phyloP scores from a whole-genome alignment of 2,113 vertebrate genomes.

The Limanda limanda region DNA sequence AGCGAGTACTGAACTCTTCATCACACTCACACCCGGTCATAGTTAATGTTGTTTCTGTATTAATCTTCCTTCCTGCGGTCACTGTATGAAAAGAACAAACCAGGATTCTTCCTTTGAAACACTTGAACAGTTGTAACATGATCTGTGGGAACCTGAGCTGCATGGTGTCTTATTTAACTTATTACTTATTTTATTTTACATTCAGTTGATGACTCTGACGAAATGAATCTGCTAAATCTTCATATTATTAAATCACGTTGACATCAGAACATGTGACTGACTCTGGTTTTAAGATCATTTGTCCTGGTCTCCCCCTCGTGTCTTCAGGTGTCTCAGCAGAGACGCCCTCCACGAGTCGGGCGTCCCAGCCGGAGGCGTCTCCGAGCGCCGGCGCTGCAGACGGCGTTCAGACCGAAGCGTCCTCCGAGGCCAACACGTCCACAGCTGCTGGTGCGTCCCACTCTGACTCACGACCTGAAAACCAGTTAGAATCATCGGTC shows the following conservation, averaged over 20 bases:
- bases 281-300: too few relatives aligned
- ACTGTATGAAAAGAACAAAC: too few relatives aligned
- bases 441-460: conserved; percentile 63
- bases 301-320: background rate
- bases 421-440: conserved; percentile 49
- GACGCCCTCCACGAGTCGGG: conserved; percentile 56
- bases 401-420: conserved; percentile 34
- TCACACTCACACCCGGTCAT: background rate
- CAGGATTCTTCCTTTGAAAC: too few relatives aligned
- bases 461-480: too few relatives aligned
- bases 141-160: too few relatives aligned
- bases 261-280: too few relatives aligned
- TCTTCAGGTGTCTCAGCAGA: conserved; percentile 48
- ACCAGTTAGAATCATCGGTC: too few relatives aligned
- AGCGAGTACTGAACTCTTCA: conserved; percentile 23
- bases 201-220: background rate
- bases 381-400: conserved; percentile 36
- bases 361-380: conserved; percentile 20
- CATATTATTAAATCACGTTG: background rate
- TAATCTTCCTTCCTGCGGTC: too few relatives aligned
- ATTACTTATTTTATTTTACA: too few relatives aligned
- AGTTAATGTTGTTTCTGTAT: too few relatives aligned
- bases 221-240: background rate
- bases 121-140: too few relatives aligned
- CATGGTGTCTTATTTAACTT: too few relatives aligned